Conservation (phyloP, 1,140 invertebrate species). For the Eriosoma lanigerum region DNA sequence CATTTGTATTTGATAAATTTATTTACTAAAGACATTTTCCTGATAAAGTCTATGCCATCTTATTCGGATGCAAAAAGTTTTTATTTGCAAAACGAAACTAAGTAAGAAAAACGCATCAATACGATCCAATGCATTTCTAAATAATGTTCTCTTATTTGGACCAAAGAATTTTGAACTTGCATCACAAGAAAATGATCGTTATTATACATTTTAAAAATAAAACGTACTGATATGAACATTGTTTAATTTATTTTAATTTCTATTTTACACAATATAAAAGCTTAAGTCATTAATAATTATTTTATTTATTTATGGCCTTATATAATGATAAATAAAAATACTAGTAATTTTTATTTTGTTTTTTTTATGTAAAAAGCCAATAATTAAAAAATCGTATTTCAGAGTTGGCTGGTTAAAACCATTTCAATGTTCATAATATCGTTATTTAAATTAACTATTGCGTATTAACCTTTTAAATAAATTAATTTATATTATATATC, state of each 20-base stretch:
- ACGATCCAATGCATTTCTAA: background rate
- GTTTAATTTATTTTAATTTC: background rate
- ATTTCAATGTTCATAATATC: too few species aligned
- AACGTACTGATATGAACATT: background rate
- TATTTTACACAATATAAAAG: background rate
- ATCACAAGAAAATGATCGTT: too few species aligned
- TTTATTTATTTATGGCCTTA: background rate
- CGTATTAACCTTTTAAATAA: background rate
- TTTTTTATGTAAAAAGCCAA: too few species aligned
- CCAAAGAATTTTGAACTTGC: too few species aligned
- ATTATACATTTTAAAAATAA: background rate
- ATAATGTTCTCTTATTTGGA: background rate
- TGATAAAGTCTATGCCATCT: too few species aligned
- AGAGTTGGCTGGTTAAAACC: too few species aligned
- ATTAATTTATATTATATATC: background rate
- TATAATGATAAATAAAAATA: background rate
- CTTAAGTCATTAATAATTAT: background rate
- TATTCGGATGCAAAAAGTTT: too few species aligned
- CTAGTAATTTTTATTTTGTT: too few species aligned
- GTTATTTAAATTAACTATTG: background rate
- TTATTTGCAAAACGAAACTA: background rate
- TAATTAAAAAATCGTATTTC: too few species aligned
- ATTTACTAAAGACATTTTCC: too few species aligned
- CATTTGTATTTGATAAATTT: too few species aligned
- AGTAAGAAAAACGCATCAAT: background rate